A percentile compares a stretch with the other conserved stretches of the same genome.
Conservation (phyloP, 2,797 vertebrate genomes). For the Nyctibius grandis region DNA sequence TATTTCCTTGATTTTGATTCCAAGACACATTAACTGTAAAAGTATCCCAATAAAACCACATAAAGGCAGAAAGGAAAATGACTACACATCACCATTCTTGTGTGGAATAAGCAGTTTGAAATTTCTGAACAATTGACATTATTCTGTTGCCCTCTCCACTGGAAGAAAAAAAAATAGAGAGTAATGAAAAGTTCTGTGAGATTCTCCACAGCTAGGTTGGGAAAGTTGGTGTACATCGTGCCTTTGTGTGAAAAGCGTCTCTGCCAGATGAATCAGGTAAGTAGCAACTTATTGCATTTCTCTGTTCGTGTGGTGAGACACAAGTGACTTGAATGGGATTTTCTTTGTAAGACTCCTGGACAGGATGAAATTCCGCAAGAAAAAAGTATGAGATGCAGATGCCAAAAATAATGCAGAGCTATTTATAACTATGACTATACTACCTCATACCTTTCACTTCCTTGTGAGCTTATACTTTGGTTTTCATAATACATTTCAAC, state of each 20-base stretch:
- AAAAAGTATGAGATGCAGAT: neutral
- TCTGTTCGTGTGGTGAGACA: neutral
- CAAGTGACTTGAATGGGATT: neutral
- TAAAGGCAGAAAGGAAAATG: neutral
- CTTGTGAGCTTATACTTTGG: neutral
- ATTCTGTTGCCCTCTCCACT: neutral
- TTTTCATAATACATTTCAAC: neutral
- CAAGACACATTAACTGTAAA: neutral
- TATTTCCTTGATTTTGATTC: neutral
- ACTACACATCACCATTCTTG: neutral
- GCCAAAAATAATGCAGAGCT: neutral
- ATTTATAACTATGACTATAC: neutral
- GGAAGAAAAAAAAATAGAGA: no score
- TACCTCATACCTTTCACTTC: neutral
- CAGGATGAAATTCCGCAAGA: neutral
- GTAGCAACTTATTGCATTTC: neutral
- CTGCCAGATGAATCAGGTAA: neutral
- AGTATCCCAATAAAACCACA: neutral
- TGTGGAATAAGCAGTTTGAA: neutral
- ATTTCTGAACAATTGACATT: neutral
- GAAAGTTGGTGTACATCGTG: neutral
- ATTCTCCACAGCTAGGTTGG: neutral
- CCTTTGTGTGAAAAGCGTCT: neutral
- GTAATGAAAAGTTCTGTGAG: neutral
- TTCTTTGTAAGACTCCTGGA: neutral